Evolutionary conservation across 1,140 invertebrate species (phyloP).

Genomic region (Drosophila nasuta): DNA sequence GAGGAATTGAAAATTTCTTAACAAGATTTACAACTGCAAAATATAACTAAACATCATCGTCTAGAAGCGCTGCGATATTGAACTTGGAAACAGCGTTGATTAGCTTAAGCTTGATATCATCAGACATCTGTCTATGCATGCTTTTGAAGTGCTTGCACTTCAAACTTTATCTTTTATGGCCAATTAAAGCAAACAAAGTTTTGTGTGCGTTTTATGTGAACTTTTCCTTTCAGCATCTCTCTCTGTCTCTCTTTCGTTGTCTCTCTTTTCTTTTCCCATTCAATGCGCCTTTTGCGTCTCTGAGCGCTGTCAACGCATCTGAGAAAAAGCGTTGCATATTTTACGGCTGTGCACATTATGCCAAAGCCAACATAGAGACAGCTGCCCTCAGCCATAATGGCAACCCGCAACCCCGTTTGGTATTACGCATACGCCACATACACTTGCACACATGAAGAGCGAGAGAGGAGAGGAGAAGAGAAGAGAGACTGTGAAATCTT

Average conservation of each 20-base stretch:
- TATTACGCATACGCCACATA: conserved; percentile 61
- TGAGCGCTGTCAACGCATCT: conserved; percentile 49
- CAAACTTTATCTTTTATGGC: conserved; percentile 23
- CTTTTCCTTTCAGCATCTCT: conserved; percentile 14
- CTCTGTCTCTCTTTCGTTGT: background rate
- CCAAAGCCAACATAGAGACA: conserved; percentile 37
- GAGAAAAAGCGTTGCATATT: conserved; percentile 59
- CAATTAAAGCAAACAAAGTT: conserved; percentile 35
- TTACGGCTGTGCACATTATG: conserved; percentile 57
- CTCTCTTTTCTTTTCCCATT: background rate
- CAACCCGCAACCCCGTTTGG: conserved; percentile 40
- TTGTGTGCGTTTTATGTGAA: conserved; percentile 9
- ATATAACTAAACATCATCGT: background rate
- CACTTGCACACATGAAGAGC: background rate
- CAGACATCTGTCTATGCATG: background rate
- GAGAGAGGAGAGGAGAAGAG: background rate
- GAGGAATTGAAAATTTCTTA: background rate
- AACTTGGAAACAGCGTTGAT: background rate
- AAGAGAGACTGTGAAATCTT: conserved; percentile 48
- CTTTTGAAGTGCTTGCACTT: background rate
- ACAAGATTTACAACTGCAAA: background rate
- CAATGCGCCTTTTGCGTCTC: background rate
- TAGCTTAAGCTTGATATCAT: conserved; percentile 7
- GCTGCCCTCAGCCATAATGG: conserved; percentile 49
- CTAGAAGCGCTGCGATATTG: background rate